A percentile compares a stretch with the other conserved stretches of the same genome.
Conservation (phyloP, 2,888 invertebrate species). For the Eupelmus urozonus region DNA sequence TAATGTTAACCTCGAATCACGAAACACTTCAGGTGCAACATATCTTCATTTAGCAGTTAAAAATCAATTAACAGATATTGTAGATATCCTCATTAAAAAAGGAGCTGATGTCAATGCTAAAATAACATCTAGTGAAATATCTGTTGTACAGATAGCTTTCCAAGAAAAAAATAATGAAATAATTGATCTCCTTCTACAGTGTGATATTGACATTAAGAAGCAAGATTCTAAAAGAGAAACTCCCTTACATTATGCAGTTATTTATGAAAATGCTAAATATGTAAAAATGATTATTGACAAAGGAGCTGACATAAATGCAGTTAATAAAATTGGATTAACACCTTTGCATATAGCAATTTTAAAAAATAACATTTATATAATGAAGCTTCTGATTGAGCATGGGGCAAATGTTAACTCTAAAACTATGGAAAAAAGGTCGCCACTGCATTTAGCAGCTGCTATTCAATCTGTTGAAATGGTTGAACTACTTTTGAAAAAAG, state of each 20-base stretch:
- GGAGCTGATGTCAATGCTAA: constrained; percentile 37
- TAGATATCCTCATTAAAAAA: constrained; percentile 30
- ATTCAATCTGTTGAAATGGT: constrained; percentile 2
- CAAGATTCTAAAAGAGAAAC: constrained; percentile 1
- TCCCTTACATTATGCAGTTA: constrained; percentile 46
- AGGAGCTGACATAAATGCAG: constrained; percentile 33
- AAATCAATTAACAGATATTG: neutral
- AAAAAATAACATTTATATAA: constrained; percentile 28
- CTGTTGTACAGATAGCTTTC: constrained; percentile 40
- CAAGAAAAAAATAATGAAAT: constrained; percentile 30
- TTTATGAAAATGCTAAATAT: constrained; percentile 8
- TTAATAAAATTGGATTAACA: constrained; percentile 21
- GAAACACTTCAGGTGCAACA: constrained; percentile 10
- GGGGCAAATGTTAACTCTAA: constrained; percentile 29
- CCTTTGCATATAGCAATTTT: constrained; percentile 44
- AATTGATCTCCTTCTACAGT: constrained; percentile 18
- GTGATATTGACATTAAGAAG: constrained; percentile 8
- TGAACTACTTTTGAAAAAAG: constrained; percentile 27
- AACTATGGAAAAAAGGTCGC: constrained; percentile 10
- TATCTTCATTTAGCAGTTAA: constrained; percentile 41
- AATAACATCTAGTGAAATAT: neutral
- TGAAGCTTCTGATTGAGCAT: constrained; percentile 11
- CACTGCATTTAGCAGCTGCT: constrained; percentile 14
- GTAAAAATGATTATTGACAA: constrained; percentile 23
- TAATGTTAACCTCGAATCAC: neutral